Evolutionary conservation across 2,888 invertebrate genomes (phyloP).

Genomic region (Polyommatus icarus): DNA sequence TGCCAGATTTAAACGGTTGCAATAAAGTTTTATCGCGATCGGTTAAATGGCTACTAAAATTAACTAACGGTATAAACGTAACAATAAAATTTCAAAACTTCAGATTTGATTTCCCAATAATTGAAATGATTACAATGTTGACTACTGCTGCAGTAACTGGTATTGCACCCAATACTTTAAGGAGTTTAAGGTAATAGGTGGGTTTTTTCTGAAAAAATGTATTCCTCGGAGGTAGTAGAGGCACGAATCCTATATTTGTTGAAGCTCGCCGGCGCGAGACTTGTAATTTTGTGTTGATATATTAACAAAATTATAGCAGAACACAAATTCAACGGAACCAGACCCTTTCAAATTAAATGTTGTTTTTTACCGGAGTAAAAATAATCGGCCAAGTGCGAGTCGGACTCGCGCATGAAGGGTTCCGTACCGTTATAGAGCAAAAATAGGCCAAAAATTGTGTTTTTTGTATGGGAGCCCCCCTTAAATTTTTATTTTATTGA

Average conservation of each 20-base stretch:
- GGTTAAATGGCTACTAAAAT: slow-evolving; percentile 10
- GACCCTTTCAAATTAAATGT: slow-evolving; percentile 6
- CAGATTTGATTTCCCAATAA: slow-evolving; percentile 7
- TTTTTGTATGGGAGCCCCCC: too few species aligned
- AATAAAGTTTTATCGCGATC: slow-evolving; percentile 21
- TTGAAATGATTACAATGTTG: slow-evolving; percentile 9
- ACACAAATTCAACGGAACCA: slow-evolving; percentile 54
- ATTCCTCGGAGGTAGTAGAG: background rate
- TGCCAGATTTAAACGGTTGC: slow-evolving; percentile 12
- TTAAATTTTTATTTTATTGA: too few species aligned
- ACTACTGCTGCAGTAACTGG: background rate
- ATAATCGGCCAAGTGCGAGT: too few species aligned
- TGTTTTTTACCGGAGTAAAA: background rate
- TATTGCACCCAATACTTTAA: background rate
- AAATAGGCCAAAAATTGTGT: too few species aligned
- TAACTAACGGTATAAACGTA: slow-evolving; percentile 15
- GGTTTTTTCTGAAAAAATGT: background rate
- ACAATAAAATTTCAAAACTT: slow-evolving; percentile 19
- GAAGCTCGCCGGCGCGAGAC: slow-evolving; percentile 47
- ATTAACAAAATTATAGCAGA: slow-evolving; percentile 60
- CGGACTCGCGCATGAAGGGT: too few species aligned
- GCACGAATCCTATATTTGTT: background rate
- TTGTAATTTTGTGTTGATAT: slow-evolving; percentile 71
- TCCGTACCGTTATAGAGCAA: too few species aligned
- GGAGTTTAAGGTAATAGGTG: background rate